Percentiles rank a stretch among this genome's conserved stretches.
phyloP scores from a whole-genome alignment of 2,888 invertebrate genomes.

The Leptopterna dolabrata region DNA sequence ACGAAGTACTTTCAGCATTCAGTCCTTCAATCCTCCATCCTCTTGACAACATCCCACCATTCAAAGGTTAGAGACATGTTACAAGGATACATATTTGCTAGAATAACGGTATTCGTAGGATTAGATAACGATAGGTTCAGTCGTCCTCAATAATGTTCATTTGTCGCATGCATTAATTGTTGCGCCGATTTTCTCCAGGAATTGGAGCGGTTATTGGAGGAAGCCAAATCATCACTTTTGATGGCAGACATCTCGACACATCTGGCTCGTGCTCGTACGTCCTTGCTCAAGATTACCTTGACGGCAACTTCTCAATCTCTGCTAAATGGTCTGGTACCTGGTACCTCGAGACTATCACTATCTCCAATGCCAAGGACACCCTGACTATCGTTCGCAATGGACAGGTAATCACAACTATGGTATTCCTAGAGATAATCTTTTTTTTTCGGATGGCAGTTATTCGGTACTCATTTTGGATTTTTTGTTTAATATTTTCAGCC shows the following conservation, averaged over 20 bases:
- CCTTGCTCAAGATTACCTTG: slow-evolving; percentile 83
- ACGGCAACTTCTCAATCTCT: slow-evolving; percentile 87
- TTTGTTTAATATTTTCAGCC: slow-evolving; percentile 67
- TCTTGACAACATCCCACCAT: slow-evolving; percentile 74
- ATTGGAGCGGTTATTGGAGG: slow-evolving; percentile 79
- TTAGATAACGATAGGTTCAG: no score
- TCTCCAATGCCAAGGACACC: slow-evolving; percentile 77
- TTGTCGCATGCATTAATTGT: no score
- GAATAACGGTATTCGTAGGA: no score
- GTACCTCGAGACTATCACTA: slow-evolving; percentile 72
- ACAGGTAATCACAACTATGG: slow-evolving; percentile 68
- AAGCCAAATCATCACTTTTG: slow-evolving; percentile 89
- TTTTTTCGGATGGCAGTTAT: not conserved
- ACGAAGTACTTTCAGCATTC: slow-evolving; percentile 71
- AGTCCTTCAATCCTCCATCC: slow-evolving; percentile 70
- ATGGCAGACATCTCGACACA: slow-evolving; percentile 83
- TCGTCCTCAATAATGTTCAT: no score
- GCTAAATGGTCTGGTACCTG: slow-evolving; percentile 78
- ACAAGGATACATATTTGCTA: no score
- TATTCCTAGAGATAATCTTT: not conserved
- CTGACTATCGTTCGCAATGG: slow-evolving; percentile 76
- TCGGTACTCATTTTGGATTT: not conserved
- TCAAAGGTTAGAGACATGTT: slow-evolving; percentile 71
- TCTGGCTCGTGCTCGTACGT: slow-evolving; percentile 84
- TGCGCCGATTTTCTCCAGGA: slow-evolving; percentile 11